Evolutionary conservation across 2,797 vertebrate species (phyloP).

Genomic region (Phataginus tricuspis): DNA sequence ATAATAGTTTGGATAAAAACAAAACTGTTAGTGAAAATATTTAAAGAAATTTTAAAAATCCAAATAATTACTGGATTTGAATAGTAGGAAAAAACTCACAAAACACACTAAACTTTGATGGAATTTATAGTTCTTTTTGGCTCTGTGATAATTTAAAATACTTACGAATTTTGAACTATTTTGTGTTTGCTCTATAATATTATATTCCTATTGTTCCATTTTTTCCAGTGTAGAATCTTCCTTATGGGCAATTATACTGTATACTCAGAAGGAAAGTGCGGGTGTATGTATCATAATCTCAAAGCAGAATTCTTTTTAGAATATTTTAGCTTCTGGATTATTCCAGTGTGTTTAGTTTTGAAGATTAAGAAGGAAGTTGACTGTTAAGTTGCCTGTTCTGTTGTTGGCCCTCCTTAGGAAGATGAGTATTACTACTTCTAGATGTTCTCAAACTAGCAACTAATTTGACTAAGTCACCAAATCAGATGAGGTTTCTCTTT

Average conservation of each 20-base stretch:
- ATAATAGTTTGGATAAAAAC: neutral
- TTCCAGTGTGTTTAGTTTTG: conserved; percentile 26
- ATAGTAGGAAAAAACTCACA: neutral
- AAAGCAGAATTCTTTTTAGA: conserved; percentile 14
- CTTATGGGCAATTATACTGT: neutral
- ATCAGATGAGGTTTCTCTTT: conserved; percentile 21
- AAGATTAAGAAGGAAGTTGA: conserved; percentile 40
- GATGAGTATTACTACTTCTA: neutral
- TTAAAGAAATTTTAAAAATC: neutral
- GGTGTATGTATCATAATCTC: conserved; percentile 20
- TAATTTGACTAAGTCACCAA: conserved; percentile 5
- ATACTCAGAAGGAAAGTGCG: neutral
- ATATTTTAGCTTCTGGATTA: conserved; percentile 38
- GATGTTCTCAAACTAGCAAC: neutral
- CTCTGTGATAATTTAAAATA: conserved; percentile 8
- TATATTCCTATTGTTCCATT: neutral
- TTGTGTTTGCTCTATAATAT: neutral
- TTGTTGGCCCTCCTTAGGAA: conserved; percentile 6
- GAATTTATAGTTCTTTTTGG: neutral
- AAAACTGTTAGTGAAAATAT: conserved; percentile 36
- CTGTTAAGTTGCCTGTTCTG: neutral
- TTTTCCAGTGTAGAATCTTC: neutral
- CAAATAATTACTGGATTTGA: neutral
- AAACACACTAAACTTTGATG: neutral
- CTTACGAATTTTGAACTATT: conserved; percentile 25